phyloP scores from a whole-genome alignment of 2,797 vertebrate species.

The Danio tinwini region DNA sequence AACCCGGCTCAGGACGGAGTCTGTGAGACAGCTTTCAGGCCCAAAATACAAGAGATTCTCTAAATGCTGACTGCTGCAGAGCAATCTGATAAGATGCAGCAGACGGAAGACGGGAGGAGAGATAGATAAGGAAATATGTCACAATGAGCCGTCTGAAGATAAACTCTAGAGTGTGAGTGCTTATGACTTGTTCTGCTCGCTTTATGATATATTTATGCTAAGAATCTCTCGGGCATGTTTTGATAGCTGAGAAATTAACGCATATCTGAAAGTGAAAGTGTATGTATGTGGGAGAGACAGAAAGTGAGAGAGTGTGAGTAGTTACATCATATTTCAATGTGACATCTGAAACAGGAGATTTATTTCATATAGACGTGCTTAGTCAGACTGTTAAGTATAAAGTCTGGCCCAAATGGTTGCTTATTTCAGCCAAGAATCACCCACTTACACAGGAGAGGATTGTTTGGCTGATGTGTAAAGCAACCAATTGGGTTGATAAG shows the following conservation, averaged over 20 bases:
- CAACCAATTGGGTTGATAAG: background rate
- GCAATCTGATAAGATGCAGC: constrained; percentile 42
- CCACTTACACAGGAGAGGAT: background rate
- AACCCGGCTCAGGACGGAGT: background rate
- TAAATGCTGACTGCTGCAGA: constrained; percentile 35
- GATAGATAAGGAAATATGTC: constrained; percentile 45
- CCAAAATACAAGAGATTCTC: background rate
- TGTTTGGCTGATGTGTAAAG: background rate
- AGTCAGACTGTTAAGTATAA: background rate
- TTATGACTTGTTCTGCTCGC: constrained; percentile 27
- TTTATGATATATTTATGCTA: constrained; percentile 41
- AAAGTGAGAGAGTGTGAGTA: background rate
- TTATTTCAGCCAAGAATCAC: background rate
- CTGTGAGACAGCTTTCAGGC: constrained; percentile 17
- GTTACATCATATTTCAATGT: background rate
- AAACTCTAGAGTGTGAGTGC: constrained; percentile 27
- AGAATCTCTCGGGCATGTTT: constrained; percentile 1
- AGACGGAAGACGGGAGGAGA: constrained; percentile 24
- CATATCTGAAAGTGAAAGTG: constrained; percentile 11
- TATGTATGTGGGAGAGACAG: constrained; percentile 13
- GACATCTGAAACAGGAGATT: background rate
- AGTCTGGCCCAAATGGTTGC: background rate
- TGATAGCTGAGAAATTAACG: constrained; percentile 35
- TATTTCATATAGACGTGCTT: background rate
- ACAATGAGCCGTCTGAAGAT: constrained; percentile 42